phyloP scores from a whole-genome alignment of 2,888 invertebrate species.

The Eilema depressum region DNA sequence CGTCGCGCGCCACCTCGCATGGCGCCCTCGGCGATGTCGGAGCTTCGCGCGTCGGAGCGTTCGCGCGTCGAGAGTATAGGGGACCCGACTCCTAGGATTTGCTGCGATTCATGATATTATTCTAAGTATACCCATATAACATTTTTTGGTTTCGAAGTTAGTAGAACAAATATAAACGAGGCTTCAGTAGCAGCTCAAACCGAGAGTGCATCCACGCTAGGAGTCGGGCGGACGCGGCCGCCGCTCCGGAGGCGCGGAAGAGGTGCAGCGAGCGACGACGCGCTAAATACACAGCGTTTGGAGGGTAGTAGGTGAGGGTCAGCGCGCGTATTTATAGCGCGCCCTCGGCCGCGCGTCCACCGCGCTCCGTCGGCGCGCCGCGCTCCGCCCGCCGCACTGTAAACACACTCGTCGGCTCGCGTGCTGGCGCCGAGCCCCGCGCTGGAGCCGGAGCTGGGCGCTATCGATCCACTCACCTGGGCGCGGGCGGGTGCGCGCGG shows the following conservation, averaged over 20 bases:
- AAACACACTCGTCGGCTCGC: slow-evolving; percentile 17
- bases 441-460: slow-evolving; percentile 17
- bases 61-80: too few species aligned
- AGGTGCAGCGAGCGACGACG: slow-evolving; percentile 38
- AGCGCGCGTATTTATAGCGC: slow-evolving; percentile 71
- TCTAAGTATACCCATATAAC: not conserved
- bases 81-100: not conserved
- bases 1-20: not conserved
- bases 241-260: slow-evolving; percentile 12
- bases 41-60: too few species aligned
- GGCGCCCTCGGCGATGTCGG: too few species aligned
- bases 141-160: not conserved
- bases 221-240: slow-evolving; percentile 8
- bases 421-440: slow-evolving; percentile 14
- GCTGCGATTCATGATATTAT: too few species aligned
- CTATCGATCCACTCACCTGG: slow-evolving; percentile 57
- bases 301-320: slow-evolving; percentile 80
- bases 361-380: slow-evolving; percentile 56
- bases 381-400: slow-evolving; percentile 29
- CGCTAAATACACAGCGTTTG: slow-evolving; percentile 62
- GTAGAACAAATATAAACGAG: not conserved
- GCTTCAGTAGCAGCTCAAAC: not conserved
- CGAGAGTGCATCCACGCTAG: not conserved
- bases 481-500: slow-evolving; percentile 53
- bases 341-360: slow-evolving; percentile 61